Evolutionary conservation across 2,113 vertebrate genomes (phyloP).

Genomic region (Hassar affinis): DNA sequence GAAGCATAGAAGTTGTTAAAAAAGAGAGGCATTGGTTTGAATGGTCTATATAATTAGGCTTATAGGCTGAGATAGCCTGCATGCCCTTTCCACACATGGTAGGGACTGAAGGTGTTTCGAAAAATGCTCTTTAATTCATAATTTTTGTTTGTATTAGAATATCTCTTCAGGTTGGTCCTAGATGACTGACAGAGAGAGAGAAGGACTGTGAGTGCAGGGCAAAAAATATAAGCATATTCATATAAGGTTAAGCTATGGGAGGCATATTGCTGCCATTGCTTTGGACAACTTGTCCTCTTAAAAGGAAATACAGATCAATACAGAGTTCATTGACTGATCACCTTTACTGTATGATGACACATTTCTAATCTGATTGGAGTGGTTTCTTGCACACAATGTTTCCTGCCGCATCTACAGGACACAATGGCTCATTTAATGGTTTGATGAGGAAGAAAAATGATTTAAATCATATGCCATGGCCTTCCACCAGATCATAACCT

Average conservation of each 20-base stretch:
- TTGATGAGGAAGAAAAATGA: no score
- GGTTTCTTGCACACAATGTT: neutral
- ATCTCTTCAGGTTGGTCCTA: neutral
- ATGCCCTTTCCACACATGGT: neutral
- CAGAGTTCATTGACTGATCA: neutral
- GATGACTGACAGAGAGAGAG: neutral
- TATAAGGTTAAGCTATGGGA: neutral
- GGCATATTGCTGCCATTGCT: neutral
- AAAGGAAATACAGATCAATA: neutral
- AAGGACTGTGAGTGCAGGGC: neutral
- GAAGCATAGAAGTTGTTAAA: neutral
- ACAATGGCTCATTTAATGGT: neutral
- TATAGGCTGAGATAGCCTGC: neutral
- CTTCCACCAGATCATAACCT: neutral
- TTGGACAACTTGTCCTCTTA: neutral
- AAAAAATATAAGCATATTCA: neutral
- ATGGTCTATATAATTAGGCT: neutral
- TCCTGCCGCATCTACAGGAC: neutral
- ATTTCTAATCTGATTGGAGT: no score
- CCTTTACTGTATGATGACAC: no score
- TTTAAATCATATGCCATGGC: neutral
- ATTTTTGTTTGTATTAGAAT: neutral
- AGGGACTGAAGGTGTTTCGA: neutral
- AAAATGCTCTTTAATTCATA: neutral
- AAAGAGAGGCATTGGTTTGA: neutral